Evolutionary conservation across 1,140 invertebrate species (phyloP).

Genomic region (Bacillus rossius): DNA sequence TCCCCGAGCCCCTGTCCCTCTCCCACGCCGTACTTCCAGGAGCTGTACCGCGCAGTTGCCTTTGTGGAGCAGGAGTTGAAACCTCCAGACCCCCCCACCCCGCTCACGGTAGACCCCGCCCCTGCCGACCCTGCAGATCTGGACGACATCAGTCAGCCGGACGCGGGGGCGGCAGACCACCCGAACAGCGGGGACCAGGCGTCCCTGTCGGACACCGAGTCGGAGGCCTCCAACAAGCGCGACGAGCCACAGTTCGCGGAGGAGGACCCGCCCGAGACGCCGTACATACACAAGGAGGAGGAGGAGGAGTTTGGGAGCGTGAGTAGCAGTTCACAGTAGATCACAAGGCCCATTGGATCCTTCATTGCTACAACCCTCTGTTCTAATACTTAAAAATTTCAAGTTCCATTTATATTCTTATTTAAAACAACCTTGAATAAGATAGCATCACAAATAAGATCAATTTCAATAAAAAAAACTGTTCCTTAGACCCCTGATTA

Average conservation of each 20-base stretch:
- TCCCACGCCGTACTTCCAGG: conserved; percentile 49
- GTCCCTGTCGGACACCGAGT: conserved; percentile 46
- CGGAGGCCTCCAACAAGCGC: conserved; percentile 48
- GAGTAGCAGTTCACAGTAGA: too few species aligned
- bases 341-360: too few species aligned
- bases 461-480: too few species aligned
- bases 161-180: conserved; percentile 28
- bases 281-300: conserved; percentile 48
- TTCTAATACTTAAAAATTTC: too few species aligned
- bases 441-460: too few species aligned
- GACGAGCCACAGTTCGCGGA: conserved; percentile 42
- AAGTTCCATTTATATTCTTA: too few species aligned
- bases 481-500: too few species aligned
- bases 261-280: conserved; percentile 50
- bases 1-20: conserved; percentile 37
- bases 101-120: conserved; percentile 1
- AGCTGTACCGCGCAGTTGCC: conserved; percentile 47
- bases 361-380: too few species aligned
- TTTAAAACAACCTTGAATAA: too few species aligned
- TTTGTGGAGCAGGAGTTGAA: conserved; percentile 44
- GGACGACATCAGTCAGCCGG: conserved; percentile 36
- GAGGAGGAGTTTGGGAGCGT: conserved; percentile 10
- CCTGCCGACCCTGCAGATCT: conserved; percentile 36
- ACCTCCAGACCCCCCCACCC: background rate
- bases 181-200: conserved; percentile 43